These are phyloP conservation scores for Heptranchias perlo DNA, from an alignment of 2,113 vertebrate genomes.

Conservation along the genomic window DNA sequence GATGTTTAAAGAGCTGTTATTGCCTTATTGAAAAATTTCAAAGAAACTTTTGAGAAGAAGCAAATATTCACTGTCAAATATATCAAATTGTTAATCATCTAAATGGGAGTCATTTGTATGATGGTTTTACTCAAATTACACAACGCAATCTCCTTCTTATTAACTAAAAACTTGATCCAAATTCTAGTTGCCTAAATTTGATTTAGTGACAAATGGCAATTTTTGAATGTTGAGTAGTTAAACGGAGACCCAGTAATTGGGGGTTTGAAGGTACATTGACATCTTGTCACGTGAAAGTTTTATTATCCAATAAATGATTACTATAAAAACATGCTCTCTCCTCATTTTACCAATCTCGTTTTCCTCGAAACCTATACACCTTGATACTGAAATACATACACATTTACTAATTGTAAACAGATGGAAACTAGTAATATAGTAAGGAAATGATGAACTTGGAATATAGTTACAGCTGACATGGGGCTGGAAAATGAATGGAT, in stretches of 20 bases:
- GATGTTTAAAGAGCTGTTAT: background rate
- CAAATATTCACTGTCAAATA: background rate
- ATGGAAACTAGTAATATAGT: background rate
- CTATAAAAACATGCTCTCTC: background rate
- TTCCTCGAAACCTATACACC: background rate
- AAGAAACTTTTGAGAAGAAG: background rate
- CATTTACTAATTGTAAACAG: conserved; percentile 17
- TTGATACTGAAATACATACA: background rate
- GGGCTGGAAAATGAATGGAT: background rate
- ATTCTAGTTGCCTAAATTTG: background rate
- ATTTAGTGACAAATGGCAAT: background rate
- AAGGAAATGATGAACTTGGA: background rate
- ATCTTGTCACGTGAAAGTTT: background rate
- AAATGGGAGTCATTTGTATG: background rate
- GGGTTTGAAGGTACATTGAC: background rate
- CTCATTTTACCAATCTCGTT: background rate
- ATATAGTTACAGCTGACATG: background rate
- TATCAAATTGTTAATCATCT: background rate
- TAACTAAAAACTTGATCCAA: background rate
- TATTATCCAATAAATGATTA: conserved; percentile 1
- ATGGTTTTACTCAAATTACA: background rate
- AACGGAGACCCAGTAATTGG: too few species aligned
- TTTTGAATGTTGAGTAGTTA: background rate
- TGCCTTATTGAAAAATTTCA: background rate
- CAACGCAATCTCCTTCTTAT: background rate